Evolutionary conservation across 2,888 invertebrate species (phyloP).

Genomic region (Drosophila mulleri): DNA sequence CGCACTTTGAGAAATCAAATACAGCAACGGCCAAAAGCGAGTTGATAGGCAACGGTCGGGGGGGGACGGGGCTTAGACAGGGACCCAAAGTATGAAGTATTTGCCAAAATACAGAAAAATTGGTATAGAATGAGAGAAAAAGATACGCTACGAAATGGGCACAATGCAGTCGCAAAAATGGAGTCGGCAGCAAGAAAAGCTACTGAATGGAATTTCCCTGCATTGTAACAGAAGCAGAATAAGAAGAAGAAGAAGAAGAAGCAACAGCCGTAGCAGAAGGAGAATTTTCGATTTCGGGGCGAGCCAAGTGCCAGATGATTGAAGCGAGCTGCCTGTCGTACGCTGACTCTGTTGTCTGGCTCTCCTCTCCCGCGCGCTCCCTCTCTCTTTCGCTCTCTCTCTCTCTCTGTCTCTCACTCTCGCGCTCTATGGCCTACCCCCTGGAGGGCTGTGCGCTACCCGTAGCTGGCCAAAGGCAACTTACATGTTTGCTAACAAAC

Average conservation of each 20-base stretch:
- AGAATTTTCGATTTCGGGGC: conserved; percentile 60
- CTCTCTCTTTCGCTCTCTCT: conserved; percentile 20
- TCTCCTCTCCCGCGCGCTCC: conserved; percentile 21
- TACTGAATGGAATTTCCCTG: conserved; percentile 71
- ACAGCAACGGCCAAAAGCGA: conserved; percentile 52
- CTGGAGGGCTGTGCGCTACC: conserved; percentile 16
- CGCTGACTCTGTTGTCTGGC: conserved; percentile 28
- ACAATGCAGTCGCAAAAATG: conserved; percentile 61
- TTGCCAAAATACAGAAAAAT: conserved; percentile 71
- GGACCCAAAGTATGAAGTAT: conserved; percentile 68
- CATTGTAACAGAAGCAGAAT: conserved; percentile 58
- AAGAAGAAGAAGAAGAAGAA: conserved; percentile 12
- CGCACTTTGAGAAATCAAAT: conserved; percentile 79
- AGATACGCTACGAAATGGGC: conserved; percentile 50
- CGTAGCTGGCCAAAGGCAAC: conserved; percentile 74
- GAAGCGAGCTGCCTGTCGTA: conserved; percentile 51
- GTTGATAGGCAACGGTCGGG: neutral
- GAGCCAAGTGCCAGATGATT: conserved; percentile 62
- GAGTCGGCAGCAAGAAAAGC: conserved; percentile 46
- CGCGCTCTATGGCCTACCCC: conserved; percentile 14
- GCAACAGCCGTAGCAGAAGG: neutral
- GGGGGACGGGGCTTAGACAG: conserved; percentile 16
- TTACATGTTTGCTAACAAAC: conserved; percentile 79
- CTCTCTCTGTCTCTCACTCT: neutral
- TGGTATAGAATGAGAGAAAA: conserved; percentile 16